These are phyloP conservation scores for Rhaphigaster nebulosa DNA, from an alignment of 2,888 invertebrate species.

Conservation along the genomic window DNA sequence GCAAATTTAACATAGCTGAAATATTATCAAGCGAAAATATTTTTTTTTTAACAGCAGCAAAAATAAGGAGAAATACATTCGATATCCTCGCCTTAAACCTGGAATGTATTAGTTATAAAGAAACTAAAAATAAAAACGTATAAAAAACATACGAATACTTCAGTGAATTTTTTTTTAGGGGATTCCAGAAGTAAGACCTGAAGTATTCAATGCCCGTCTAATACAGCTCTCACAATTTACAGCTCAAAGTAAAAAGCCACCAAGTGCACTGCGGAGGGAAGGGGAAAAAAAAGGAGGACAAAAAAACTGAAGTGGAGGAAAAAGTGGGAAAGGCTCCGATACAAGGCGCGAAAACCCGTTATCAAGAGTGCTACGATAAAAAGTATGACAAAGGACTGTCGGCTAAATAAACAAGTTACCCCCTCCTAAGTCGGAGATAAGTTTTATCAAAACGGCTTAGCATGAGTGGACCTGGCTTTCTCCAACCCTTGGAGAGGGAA, in stretches of 20 bases:
- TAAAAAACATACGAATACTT: not conserved
- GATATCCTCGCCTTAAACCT: too few species aligned
- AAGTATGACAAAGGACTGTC: slow-evolving; percentile 42
- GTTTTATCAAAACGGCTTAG: slow-evolving; percentile 48
- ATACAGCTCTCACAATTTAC: slow-evolving; percentile 14
- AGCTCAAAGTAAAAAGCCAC: slow-evolving; percentile 5
- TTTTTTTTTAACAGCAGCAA: too few species aligned
- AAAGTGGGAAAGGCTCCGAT: slow-evolving; percentile 29
- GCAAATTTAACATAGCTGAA: too few species aligned
- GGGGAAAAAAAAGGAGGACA: not conserved
- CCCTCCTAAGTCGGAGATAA: slow-evolving; percentile 14
- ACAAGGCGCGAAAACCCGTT: slow-evolving; percentile 24
- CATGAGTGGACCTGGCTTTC: slow-evolving; percentile 16
- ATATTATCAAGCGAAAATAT: too few species aligned
- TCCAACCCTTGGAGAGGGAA: not conserved
- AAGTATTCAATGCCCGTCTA: not conserved
- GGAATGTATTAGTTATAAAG: too few species aligned
- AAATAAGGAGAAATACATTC: too few species aligned
- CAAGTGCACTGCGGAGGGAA: slow-evolving; percentile 26
- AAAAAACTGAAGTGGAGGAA: slow-evolving; percentile 25
- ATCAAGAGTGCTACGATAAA: slow-evolving; percentile 33
- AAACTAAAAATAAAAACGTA: too few species aligned
- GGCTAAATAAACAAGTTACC: slow-evolving; percentile 35
- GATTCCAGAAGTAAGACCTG: not conserved
- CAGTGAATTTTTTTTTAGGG: not conserved